phyloP scores from a whole-genome alignment of 2,888 invertebrate genomes.

The Amblyjoppa fuscipennis region DNA sequence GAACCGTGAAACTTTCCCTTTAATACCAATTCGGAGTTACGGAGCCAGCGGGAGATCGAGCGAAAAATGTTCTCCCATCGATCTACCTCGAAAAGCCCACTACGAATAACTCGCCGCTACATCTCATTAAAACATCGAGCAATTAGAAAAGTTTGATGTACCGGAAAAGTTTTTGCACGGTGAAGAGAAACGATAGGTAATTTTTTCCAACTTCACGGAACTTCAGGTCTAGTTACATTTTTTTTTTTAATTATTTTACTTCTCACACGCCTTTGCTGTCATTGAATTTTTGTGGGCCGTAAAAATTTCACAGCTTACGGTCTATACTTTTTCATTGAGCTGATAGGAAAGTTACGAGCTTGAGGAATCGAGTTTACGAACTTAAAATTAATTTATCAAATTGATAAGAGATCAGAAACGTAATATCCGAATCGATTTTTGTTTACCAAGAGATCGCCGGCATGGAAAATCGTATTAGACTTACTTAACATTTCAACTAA shows the following conservation, averaged over 20 bases:
- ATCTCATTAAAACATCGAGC: slow-evolving; percentile 28
- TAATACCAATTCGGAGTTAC: slow-evolving; percentile 10
- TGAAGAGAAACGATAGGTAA: slow-evolving; percentile 25
- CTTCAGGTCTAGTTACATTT: not conserved
- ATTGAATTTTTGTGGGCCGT: not conserved
- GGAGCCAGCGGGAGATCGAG: slow-evolving; percentile 7
- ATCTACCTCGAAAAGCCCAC: not conserved
- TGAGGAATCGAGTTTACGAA: not conserved
- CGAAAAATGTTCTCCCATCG: slow-evolving; percentile 29
- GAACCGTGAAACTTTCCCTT: slow-evolving; percentile 21
- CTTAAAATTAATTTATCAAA: not conserved
- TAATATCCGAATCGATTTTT: too few species aligned
- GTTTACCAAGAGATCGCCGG: too few species aligned
- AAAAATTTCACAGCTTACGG: not conserved
- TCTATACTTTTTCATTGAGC: not conserved
- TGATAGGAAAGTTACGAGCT: not conserved
- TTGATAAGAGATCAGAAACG: too few species aligned
- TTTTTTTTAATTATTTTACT: not conserved
- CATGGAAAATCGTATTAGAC: too few species aligned
- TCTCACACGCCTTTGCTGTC: not conserved
- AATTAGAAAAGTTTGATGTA: slow-evolving; percentile 28
- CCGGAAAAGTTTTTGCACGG: slow-evolving; percentile 18
- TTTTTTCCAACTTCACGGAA: slow-evolving; percentile 21
- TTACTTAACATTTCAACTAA: not conserved
- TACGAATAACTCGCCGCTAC: slow-evolving; percentile 16